Evolutionary conservation across 2,113 vertebrate genomes (phyloP).

Genomic region (Hiodon alosoides): DNA sequence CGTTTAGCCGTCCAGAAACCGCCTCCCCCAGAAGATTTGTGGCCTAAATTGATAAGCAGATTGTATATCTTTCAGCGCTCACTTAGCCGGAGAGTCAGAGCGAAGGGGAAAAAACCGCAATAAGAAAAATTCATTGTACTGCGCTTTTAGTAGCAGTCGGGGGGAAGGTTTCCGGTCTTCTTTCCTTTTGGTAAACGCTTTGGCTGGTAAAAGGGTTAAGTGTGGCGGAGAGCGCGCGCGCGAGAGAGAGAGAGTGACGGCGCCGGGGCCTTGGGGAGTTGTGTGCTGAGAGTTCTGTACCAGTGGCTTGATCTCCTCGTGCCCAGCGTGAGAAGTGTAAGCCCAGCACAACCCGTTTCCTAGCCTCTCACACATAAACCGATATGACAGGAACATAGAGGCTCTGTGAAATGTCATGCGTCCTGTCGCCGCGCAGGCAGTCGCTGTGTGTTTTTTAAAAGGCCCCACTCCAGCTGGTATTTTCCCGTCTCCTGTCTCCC

Average conservation of each 20-base stretch:
- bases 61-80: neutral
- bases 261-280: neutral
- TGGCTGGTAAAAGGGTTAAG: too few relatives aligned
- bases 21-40: neutral
- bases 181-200: too few relatives aligned
- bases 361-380: slow-evolving; percentile 7
- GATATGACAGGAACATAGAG: slow-evolving; percentile 10
- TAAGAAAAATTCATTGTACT: neutral
- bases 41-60: neutral
- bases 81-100: neutral
- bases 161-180: too few relatives aligned
- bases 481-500: too few relatives aligned
- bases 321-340: neutral
- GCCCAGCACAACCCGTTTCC: neutral
- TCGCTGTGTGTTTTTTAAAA: too few relatives aligned
- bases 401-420: slow-evolving; percentile 2
- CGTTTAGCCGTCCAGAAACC: neutral
- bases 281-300: neutral
- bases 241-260: neutral
- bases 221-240: too few relatives aligned
- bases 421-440: neutral
- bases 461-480: too few relatives aligned
- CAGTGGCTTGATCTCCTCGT: neutral
- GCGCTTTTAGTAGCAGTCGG: neutral
- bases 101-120: neutral